phyloP scores from a whole-genome alignment of 2,888 invertebrate genomes.

The Calliphora vomitoria region DNA sequence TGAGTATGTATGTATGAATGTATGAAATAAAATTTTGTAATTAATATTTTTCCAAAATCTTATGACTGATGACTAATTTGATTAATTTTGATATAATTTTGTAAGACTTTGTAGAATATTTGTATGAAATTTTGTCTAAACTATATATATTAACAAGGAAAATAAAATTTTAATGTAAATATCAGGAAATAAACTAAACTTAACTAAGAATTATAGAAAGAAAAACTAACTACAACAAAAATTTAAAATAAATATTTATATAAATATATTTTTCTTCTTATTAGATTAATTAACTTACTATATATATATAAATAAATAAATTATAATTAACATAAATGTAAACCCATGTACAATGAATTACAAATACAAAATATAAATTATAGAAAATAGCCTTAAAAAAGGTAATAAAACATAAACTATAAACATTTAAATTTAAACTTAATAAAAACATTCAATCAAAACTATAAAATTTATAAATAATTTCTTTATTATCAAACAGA shows the following conservation, averaged over 20 bases:
- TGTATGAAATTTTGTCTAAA: slow-evolving; percentile 12
- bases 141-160: slow-evolving; percentile 14
- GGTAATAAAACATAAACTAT: neutral
- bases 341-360: slow-evolving; percentile 67
- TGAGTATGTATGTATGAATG: neutral
- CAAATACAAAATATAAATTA: slow-evolving; percentile 29
- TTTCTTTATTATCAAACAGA: slow-evolving; percentile 20
- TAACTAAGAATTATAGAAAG: slow-evolving; percentile 37
- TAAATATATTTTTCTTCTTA: slow-evolving; percentile 48
- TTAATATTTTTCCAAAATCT: neutral
- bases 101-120: slow-evolving; percentile 26
- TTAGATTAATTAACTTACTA: slow-evolving; percentile 32
- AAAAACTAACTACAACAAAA: slow-evolving; percentile 43
- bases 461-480: slow-evolving; percentile 46
- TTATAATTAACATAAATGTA: slow-evolving; percentile 43
- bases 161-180: slow-evolving; percentile 41
- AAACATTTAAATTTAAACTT: neutral
- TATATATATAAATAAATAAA: slow-evolving; percentile 2
- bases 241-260: slow-evolving; percentile 5
- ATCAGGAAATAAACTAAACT: slow-evolving; percentile 17
- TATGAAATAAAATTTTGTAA: neutral
- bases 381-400: slow-evolving; percentile 1
- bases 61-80: slow-evolving; percentile 42
- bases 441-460: slow-evolving; percentile 43
- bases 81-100: neutral